Conservation (phyloP, 2,888 invertebrate species). For the Rhingia rostrata region DNA sequence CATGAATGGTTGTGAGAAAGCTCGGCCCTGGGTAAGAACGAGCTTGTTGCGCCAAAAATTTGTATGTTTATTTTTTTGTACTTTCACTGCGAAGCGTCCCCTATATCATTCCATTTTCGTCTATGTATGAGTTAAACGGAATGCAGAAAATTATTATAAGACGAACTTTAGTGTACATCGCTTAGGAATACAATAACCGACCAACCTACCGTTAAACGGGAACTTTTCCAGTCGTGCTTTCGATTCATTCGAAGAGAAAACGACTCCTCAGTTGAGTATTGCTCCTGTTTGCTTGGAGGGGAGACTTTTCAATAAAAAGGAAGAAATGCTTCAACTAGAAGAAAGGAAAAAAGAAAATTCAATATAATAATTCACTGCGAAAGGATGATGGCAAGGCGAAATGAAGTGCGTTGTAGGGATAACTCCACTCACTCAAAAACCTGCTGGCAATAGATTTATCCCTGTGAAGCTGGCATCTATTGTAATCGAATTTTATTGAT, state of each 20-base stretch:
- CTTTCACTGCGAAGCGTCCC: too few relatives aligned
- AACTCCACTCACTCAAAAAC: not conserved
- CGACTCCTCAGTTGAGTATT: constrained; percentile 42
- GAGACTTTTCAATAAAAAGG: constrained; percentile 63
- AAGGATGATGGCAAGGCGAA: constrained; percentile 36
- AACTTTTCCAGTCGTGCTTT: constrained; percentile 46
- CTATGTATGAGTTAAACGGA: not conserved
- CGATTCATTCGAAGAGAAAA: constrained; percentile 33
- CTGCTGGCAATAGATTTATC: constrained; percentile 51
- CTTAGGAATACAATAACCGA: constrained; percentile 36
- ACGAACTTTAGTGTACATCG: constrained; percentile 31
- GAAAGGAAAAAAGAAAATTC: constrained; percentile 41
- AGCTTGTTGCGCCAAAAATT: too few relatives aligned
- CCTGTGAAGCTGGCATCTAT: constrained; percentile 76
- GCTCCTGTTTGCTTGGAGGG: constrained; percentile 23
- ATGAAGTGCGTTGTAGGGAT: constrained; percentile 46
- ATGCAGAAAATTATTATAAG: constrained; percentile 2
- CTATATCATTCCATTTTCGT: too few relatives aligned
- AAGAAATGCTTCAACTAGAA: constrained; percentile 63
- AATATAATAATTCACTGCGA: constrained; percentile 67
- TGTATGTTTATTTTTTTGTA: too few relatives aligned
- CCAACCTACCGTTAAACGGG: constrained; percentile 55
- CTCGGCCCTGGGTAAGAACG: too few relatives aligned
- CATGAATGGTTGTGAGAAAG: too few relatives aligned
- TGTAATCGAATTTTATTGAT: constrained; percentile 82